phyloP scores from a whole-genome alignment of 2,888 invertebrate genomes.

The Marronus borbonicus region DNA sequence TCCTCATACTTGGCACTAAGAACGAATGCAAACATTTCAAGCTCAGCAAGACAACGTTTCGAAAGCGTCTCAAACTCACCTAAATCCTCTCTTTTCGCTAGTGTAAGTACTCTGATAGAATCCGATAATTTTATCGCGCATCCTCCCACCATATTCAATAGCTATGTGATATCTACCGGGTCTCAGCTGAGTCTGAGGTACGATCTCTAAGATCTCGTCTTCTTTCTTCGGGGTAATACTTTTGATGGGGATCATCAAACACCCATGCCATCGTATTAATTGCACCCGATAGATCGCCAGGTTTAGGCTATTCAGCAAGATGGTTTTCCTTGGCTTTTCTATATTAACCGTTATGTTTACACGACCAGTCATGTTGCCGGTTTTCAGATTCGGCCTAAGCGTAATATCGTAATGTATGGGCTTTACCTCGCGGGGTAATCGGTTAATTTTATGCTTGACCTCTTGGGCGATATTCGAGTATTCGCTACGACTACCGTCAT shows the following conservation, averaged over 20 bases:
- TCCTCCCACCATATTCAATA: constrained; percentile 73
- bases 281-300: constrained; percentile 71
- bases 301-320: constrained; percentile 72
- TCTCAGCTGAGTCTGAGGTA: background rate
- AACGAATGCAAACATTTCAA: too few species aligned
- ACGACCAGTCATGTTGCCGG: constrained; percentile 75
- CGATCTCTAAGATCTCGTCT: constrained; percentile 11
- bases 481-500: background rate
- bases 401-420: constrained; percentile 78
- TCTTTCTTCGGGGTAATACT: background rate
- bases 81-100: background rate
- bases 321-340: constrained; percentile 61
- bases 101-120: constrained; percentile 66
- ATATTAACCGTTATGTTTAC: constrained; percentile 73
- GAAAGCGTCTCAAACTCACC: constrained; percentile 2
- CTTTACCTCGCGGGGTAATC: constrained; percentile 75
- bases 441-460: constrained; percentile 61
- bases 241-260: background rate
- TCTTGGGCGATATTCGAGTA: background rate
- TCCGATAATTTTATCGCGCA: constrained; percentile 74
- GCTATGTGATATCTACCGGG: constrained; percentile 59
- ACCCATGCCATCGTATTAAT: constrained; percentile 56
- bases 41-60: too few species aligned
- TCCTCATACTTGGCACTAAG: too few species aligned
- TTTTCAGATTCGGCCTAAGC: constrained; percentile 76